These are phyloP conservation scores for Catocala nupta DNA, from an alignment of 2,888 invertebrate genomes.

Conservation along the genomic window DNA sequence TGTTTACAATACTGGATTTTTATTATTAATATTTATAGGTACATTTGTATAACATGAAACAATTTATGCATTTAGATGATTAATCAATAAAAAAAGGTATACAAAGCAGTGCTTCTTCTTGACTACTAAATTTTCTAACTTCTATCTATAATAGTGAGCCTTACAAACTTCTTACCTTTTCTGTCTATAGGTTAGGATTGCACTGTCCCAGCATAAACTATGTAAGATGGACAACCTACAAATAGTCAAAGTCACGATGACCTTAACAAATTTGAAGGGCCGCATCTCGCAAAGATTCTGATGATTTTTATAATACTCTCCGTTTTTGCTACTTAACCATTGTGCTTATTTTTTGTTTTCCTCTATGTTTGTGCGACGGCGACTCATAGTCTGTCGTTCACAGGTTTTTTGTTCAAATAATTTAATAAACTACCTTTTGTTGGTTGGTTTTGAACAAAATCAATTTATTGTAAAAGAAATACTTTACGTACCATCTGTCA, in stretches of 20 bases:
- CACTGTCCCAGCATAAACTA: too few relatives aligned
- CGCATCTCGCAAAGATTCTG: conserved; percentile 51
- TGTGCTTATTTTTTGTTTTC: conserved; percentile 52
- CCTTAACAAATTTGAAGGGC: conserved; percentile 68
- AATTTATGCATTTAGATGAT: too few relatives aligned
- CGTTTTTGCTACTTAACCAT: conserved; percentile 67
- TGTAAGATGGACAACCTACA: conserved; percentile 26
- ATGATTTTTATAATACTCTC: conserved; percentile 53
- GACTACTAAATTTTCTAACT: too few relatives aligned
- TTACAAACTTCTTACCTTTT: too few relatives aligned
- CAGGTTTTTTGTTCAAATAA: conserved; percentile 52
- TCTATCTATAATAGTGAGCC: too few relatives aligned
- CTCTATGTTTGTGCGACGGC: conserved; percentile 66
- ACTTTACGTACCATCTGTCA: conserved; percentile 28
- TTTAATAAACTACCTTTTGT: conserved; percentile 61
- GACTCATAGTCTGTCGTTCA: conserved; percentile 75
- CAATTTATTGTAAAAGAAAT: conserved; percentile 44
- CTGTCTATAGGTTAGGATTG: too few relatives aligned
- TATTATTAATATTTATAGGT: too few relatives aligned
- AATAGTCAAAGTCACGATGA: conserved; percentile 76
- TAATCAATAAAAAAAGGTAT: too few relatives aligned
- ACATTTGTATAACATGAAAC: too few relatives aligned
- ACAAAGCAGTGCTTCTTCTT: too few relatives aligned
- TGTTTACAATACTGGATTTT: too few relatives aligned
- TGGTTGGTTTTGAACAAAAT: conserved; percentile 38